A percentile compares a stretch with the other conserved stretches of the same genome.
Evolutionary conservation across 35 echinoderm and acorn worm species (phyloP).

Genomic region (Nesometra sesokonis): DNA sequence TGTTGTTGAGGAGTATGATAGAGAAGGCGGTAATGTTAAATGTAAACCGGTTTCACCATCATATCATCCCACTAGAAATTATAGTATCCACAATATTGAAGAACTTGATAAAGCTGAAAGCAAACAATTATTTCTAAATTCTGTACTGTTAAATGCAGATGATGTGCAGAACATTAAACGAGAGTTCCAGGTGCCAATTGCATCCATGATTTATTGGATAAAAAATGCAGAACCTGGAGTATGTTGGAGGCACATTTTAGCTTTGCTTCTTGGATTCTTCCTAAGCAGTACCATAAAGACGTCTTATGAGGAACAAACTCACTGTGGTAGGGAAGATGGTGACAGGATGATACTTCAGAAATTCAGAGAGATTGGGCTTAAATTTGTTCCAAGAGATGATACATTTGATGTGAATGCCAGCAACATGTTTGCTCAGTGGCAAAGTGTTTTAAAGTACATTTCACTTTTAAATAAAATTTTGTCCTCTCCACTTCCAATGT

Average conservation of each 20-base stretch:
- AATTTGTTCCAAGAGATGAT: neutral
- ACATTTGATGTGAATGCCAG: neutral
- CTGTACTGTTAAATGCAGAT: neutral
- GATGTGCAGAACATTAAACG: neutral
- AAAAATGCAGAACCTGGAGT: neutral
- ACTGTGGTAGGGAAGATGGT: neutral
- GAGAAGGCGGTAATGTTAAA: neutral
- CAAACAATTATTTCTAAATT: neutral
- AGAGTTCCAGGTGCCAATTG: neutral
- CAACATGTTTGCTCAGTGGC: neutral
- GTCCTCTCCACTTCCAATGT: neutral
- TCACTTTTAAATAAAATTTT: neutral
- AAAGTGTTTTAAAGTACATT: constrained; percentile 1
- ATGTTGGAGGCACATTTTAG: neutral
- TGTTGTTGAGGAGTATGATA: neutral
- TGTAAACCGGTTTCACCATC: neutral
- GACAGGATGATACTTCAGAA: neutral
- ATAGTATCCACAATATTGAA: neutral
- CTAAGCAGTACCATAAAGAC: neutral
- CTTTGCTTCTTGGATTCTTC: neutral
- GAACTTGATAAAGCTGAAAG: neutral
- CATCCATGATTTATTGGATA: neutral
- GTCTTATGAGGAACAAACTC: neutral
- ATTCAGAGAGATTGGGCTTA: neutral
- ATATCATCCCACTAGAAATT: neutral